Evolutionary conservation across 2,113 vertebrate genomes (phyloP).

Genomic region (Rhombomys opimus): DNA sequence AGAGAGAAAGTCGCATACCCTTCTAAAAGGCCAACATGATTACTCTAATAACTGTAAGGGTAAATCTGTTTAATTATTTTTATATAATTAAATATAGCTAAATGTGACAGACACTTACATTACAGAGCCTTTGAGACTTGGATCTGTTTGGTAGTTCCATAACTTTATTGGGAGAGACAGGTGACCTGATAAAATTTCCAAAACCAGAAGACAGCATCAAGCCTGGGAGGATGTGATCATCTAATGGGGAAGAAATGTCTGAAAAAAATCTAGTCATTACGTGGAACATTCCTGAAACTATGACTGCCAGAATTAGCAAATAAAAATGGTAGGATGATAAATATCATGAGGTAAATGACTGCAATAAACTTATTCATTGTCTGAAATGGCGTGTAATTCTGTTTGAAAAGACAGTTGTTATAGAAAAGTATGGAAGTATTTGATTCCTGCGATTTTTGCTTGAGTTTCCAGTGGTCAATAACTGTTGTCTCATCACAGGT

Average conservation of each 20-base stretch:
- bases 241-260: neutral
- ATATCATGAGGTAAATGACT: neutral
- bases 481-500: slow-evolving; percentile 21
- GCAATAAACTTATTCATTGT: neutral
- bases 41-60: neutral
- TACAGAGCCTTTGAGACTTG: neutral
- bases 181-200: neutral
- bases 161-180: neutral
- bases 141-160: neutral
- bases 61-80: neutral
- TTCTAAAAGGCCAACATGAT: neutral
- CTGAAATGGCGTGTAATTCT: neutral
- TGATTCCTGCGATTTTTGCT: neutral
- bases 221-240: neutral
- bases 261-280: neutral
- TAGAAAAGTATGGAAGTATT: neutral
- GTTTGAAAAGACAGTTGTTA: neutral
- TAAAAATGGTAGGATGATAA: neutral
- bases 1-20: neutral
- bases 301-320: neutral
- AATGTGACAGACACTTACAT: neutral
- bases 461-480: neutral
- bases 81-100: neutral
- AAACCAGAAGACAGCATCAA: neutral
- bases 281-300: neutral